Base-by-base conservation (phyloP, 1,140 invertebrate genomes). In the Thereuonema tuberculata region DNA sequence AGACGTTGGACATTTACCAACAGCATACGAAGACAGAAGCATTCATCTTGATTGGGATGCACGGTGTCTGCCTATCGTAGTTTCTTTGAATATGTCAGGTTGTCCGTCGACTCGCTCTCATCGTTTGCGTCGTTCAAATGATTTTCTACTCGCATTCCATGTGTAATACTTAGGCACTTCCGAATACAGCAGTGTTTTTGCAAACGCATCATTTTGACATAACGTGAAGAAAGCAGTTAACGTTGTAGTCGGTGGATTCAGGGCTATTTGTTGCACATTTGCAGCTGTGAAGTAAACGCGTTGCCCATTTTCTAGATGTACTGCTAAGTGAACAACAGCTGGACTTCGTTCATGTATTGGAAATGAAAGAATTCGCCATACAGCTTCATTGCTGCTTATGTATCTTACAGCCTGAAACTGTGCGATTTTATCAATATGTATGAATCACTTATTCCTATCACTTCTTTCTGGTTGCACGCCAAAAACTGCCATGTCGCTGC, bases 221-320 rank as follows among this genome's bases (percentile, higher is more conserved):
- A 74, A 49, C 59, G 61, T 37, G 60, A 75, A 75, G 64, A 76
- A 77, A 15, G 61, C 67, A 25, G 67, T 70, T 15, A 77, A 64
- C 61, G 74, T 76, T 61, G 74, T 74, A 28, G 62, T 55, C 55
- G 67, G 68, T 63, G 71, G 67, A 54, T 50, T 59, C 56, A 43
- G 53, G 14, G 64, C 65, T 61, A 56, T 63, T n/a, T 71, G 46
- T 50, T 23, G 37, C 14, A 62, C 63, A 61, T 68, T 74, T 17
- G 59, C 20, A 48, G 54, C 53, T 46, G 62, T 73, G 62, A 73
- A 75, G 62, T 75, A 73, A 54, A 72, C 67, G 63, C 70, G 29
- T 66, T 75, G 69, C 20, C 68, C 69, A 68, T 75, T 74, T 66
- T 74, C 69, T 48, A 74, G 58, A 67, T 75, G 72, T 12, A 74